Base-by-base conservation (phyloP, 2,113 vertebrate genomes). In the Bubo bubo region DNA sequence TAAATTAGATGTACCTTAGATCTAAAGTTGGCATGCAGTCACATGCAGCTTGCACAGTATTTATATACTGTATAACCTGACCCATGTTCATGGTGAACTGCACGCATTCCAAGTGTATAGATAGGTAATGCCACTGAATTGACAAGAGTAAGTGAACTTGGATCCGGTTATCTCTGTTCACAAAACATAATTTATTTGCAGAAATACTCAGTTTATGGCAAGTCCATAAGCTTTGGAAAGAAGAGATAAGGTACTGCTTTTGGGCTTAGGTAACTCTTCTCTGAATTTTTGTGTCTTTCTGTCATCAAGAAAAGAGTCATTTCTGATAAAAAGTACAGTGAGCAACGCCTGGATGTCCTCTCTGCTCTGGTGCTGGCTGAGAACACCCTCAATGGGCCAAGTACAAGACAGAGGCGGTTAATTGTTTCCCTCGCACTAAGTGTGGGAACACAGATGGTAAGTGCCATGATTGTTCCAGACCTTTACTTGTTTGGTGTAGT, bases 271-370 rank as follows among this genome's bases (percentile, higher is more conserved):
- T 96, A 79, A 86, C 55, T 91, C 76, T 64, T 86, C 30, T 83
- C 59, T 76, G 27, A 60, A 62, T 56, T 96, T 93, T 56, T 93
- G 1, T 91, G 56, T 95, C 68, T 77, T 94, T 96, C 94, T 91
- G 26, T 82, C 50, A 73, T 88, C 75, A 97, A 99, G 99, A 99
- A 99, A 99, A 98, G 99, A 86, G 99, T 99, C 13, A 99, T 99
- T 97, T 99, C 99, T n/a, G 99, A 99, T 95, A 99, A 99, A 97
- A 99, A 99, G 97, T 99, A 99, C 94, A 99, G 99, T 17, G 99
- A 99, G 95, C 99, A 99, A 93, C 98, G 99, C 52, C 98, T 99
- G 97, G 99, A 99, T 81, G 99, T 99, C 41, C 98, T 99, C 26
- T 99, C 99, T 28, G 99, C 99, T 47, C 91, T 99, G 95, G 99